phyloP scores from a whole-genome alignment of 2,888 invertebrate genomes.

The Teinopalpus imperialis region DNA sequence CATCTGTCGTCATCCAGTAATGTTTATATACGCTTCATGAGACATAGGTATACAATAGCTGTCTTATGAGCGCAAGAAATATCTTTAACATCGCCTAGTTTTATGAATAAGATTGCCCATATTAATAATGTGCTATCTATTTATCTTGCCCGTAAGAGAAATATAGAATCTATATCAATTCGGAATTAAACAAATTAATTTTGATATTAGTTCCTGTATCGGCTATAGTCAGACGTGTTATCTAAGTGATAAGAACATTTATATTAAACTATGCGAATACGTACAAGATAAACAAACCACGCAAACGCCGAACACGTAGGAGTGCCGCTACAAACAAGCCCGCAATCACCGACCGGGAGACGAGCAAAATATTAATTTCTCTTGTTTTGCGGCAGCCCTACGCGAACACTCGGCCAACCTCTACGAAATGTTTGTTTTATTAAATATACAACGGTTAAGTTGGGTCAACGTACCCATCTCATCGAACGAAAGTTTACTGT shows the following conservation, averaged over 20 bases:
- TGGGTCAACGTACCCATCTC: constrained; percentile 15
- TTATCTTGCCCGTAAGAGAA: no score
- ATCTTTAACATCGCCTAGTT: no score
- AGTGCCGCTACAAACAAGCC: constrained; percentile 29
- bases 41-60: no score
- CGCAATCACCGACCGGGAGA: constrained; percentile 33
- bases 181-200: no score
- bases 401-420: constrained; percentile 5
- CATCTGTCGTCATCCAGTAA: no score
- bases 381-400: constrained; percentile 27
- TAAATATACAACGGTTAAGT: constrained; percentile 21
- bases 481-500: constrained; percentile 15
- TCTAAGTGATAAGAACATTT: background rate
- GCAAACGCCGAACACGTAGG: constrained; percentile 20
- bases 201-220: no score
- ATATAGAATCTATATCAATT: no score
- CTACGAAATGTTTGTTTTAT: constrained; percentile 20
- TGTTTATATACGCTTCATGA: no score
- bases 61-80: no score
- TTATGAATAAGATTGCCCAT: no score
- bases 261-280: background rate
- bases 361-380: constrained; percentile 37
- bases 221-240: background rate
- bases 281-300: constrained; percentile 5
- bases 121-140: no score